phyloP scores from a whole-genome alignment of 1,140 invertebrate genomes.

The Anagrus nilaparvatae region DNA sequence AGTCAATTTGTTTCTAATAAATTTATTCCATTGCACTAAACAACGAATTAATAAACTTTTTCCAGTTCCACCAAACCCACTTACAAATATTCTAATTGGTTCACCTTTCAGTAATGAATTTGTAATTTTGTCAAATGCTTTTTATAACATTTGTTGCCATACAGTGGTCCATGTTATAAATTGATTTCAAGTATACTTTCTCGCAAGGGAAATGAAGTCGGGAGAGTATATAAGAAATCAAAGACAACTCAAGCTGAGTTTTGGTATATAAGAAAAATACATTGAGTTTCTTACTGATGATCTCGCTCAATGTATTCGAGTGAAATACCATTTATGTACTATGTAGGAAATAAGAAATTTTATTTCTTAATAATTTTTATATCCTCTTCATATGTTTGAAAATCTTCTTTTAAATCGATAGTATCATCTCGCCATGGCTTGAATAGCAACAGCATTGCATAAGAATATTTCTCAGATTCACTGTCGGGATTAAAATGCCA shows the following conservation, averaged over 20 bases:
- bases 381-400: not conserved
- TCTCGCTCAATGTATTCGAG: not conserved
- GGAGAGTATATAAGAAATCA: slow-evolving; percentile 5
- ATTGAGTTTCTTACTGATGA: not conserved
- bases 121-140: slow-evolving; percentile 17
- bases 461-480: slow-evolving; percentile 18
- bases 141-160: not conserved
- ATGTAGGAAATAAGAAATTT: slow-evolving; percentile 1
- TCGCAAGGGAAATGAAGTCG: not conserved
- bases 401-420: slow-evolving; percentile 12
- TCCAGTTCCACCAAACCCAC: slow-evolving; percentile 18
- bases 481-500: slow-evolving; percentile 16
- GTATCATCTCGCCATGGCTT: slow-evolving; percentile 17
- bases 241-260: no score
- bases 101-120: slow-evolving; percentile 5
- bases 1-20: slow-evolving; percentile 17
- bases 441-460: slow-evolving; percentile 18
- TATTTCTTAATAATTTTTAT: slow-evolving; percentile 3
- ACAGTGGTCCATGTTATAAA: not conserved
- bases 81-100: slow-evolving; percentile 9
- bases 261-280: no score
- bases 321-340: no score
- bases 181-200: not conserved
- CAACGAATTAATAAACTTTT: slow-evolving; percentile 19
- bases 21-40: slow-evolving; percentile 16